These are phyloP conservation scores for Cyphomyrus discorhynchus DNA, from an alignment of 2,113 vertebrate species.

Conservation along the genomic window DNA sequence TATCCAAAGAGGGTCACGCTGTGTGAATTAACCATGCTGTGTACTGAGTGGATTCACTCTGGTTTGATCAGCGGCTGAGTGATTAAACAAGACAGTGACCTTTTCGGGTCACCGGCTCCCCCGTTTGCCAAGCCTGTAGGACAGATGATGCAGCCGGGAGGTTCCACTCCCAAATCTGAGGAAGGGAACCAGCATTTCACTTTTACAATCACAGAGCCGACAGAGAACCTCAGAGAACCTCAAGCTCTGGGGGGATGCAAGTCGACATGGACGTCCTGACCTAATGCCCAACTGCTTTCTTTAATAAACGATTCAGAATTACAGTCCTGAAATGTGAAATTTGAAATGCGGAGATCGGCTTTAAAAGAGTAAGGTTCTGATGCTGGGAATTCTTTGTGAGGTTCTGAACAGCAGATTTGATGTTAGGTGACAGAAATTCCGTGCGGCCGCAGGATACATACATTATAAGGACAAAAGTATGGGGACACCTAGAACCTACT, in stretches of 20 bases:
- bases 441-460: not conserved
- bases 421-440: not conserved
- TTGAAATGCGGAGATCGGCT: not conserved
- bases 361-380: not conserved
- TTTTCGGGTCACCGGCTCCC: not conserved
- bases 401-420: not conserved
- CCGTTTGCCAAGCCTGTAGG: not conserved
- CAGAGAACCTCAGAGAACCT: not conserved
- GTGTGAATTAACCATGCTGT: constrained; percentile 7
- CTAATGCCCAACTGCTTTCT: not conserved
- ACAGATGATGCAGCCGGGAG: not conserved
- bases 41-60: not conserved
- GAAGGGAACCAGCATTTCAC: not conserved
- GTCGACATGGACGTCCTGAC: not conserved
- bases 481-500: not conserved
- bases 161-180: not conserved
- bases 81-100: constrained; percentile 9
- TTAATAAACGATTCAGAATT: not conserved
- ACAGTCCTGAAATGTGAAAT: not conserved
- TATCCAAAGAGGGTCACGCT: not conserved
- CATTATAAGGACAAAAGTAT: not conserved
- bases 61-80: constrained; percentile 15
- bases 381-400: not conserved
- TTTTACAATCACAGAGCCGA: not conserved
- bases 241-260: not conserved